Conservation (phyloP, 2,797 vertebrate genomes). For the Pipistrellus pipistrellus region DNA sequence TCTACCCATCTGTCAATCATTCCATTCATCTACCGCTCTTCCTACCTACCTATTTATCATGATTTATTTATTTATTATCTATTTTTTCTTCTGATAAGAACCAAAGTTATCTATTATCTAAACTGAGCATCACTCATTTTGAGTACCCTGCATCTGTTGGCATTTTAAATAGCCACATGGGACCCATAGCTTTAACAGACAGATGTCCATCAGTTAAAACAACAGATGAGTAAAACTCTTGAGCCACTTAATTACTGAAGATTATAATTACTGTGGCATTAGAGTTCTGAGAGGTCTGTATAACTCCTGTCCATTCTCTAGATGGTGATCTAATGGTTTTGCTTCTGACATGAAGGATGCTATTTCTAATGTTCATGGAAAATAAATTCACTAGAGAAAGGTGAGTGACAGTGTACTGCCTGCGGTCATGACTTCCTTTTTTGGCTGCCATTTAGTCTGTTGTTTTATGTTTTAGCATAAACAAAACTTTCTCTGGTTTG, state of each 20-base stretch:
- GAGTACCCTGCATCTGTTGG: conserved; percentile 66
- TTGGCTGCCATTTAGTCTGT: conserved; percentile 90
- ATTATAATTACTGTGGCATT: conserved; percentile 80
- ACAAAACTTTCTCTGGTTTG: conserved; percentile 73
- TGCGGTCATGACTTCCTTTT: conserved; percentile 89
- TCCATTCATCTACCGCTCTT: not conserved
- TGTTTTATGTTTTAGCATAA: conserved; percentile 83
- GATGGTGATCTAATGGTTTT: conserved; percentile 91
- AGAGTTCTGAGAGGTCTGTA: conserved; percentile 82
- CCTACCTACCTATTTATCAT: not conserved
- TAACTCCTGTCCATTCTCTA: conserved; percentile 90
- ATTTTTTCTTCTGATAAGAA: not conserved
- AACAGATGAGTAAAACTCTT: conserved; percentile 75
- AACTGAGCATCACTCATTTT: not conserved
- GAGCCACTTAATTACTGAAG: conserved; percentile 65
- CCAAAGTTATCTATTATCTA: not conserved
- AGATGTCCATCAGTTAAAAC: conserved; percentile 88
- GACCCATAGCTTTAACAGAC: conserved; percentile 86
- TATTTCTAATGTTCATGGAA: conserved; percentile 93
- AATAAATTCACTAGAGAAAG: conserved; percentile 93
- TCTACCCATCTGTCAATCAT: not conserved
- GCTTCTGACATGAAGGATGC: conserved; percentile 90
- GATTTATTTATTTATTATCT: not conserved
- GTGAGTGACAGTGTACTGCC: conserved; percentile 90
- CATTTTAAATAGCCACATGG: conserved; percentile 80